phyloP scores from a whole-genome alignment of 2,113 vertebrate genomes.

The Lanius ludovicianus region DNA sequence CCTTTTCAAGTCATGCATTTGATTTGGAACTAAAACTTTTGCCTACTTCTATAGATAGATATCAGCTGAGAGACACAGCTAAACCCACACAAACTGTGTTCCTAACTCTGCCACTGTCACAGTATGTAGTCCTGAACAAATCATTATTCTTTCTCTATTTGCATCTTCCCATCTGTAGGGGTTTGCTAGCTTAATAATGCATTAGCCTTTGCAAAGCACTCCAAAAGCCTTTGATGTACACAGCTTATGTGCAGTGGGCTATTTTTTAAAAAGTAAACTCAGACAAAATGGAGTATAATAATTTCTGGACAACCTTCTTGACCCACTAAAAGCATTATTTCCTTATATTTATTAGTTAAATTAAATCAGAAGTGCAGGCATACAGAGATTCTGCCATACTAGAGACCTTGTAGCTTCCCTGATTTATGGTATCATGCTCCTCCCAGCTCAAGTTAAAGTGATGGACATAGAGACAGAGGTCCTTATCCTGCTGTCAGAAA shows the following conservation, averaged over 20 bases:
- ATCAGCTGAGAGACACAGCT: neutral
- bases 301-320: neutral
- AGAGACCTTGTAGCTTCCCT: neutral
- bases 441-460: neutral
- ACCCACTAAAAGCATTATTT: neutral
- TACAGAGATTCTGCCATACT: neutral
- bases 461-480: neutral
- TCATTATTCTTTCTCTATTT: neutral
- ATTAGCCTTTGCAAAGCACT: slow-evolving; percentile 4
- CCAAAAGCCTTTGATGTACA: neutral
- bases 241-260: neutral
- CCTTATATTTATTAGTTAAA: neutral
- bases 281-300: neutral
- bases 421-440: accelerated
- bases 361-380: neutral
- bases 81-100: neutral
- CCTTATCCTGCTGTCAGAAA: neutral
- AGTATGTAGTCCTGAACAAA: neutral
- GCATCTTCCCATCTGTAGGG: neutral
- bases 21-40: neutral
- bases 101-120: neutral
- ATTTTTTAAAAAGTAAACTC: neutral
- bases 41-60: neutral
- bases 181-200: slow-evolving; percentile 14
- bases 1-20: neutral